Percentiles rank a stretch among this genome's conserved stretches.
phyloP scores from a whole-genome alignment of 1,140 invertebrate genomes.

The Drosophila nigromelanica region DNA sequence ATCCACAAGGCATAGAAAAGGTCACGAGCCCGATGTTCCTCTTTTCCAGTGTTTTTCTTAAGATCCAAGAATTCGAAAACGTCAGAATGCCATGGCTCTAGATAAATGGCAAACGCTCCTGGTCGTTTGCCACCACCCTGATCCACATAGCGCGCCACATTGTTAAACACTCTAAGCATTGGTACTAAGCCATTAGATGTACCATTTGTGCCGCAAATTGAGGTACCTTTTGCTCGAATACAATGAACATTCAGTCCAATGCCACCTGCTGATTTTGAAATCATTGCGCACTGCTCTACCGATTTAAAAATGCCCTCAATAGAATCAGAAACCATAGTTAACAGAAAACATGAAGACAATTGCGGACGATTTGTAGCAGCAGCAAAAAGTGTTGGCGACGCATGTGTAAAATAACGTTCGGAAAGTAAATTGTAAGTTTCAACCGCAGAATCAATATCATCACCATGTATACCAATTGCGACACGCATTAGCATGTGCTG shows the following conservation, averaged over 20 bases:
- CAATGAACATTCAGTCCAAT: conserved; percentile 99
- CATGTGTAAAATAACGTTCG: conserved; percentile 98
- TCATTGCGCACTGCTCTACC: conserved; percentile 96
- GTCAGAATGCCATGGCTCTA: conserved; percentile 99
- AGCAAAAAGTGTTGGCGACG: conserved; percentile 98
- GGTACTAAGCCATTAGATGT: conserved; percentile 98
- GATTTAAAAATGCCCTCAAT: conserved; percentile 99
- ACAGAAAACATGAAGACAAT: conserved; percentile 97
- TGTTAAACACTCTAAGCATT: conserved; percentile 98
- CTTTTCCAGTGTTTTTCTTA: conserved; percentile 97
- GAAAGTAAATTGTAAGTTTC: conserved; percentile 99
- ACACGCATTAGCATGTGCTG: conserved; percentile 99
- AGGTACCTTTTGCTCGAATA: conserved; percentile 95
- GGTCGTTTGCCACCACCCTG: conserved; percentile 99
- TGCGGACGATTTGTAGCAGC: conserved; percentile 96
- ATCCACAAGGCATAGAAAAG: conserved; percentile 99
- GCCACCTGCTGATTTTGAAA: conserved; percentile 98
- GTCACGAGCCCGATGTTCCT: conserved; percentile 96
- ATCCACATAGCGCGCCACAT: conserved; percentile 98
- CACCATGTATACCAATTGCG: conserved; percentile 97
- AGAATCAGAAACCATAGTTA: conserved; percentile 98
- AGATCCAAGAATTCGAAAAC: conserved; percentile 98
- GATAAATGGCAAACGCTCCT: conserved; percentile 99
- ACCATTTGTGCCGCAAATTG: conserved; percentile 97
- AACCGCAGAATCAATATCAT: conserved; percentile 96